phyloP scores from a whole-genome alignment of 1,140 invertebrate genomes.

The Diorhabda sublineata region DNA sequence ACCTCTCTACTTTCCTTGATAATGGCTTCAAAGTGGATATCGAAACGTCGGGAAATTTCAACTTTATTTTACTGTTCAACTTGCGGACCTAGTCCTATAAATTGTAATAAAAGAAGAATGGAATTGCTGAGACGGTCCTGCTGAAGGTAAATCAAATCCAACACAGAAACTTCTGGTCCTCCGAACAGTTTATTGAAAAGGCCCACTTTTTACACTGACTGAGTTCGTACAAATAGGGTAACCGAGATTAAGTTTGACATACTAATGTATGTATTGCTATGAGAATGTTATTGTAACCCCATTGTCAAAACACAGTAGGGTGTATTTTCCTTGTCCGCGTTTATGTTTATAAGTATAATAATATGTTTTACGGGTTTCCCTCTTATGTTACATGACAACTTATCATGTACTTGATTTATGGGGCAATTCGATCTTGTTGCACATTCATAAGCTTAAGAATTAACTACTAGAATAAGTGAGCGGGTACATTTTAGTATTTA shows the following conservation, averaged over 20 bases:
- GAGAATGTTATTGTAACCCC: constrained; percentile 23
- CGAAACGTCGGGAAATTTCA: no score
- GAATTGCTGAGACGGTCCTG: no score
- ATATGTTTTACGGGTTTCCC: constrained; percentile 19
- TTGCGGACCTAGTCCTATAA: no score
- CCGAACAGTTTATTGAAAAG: constrained; percentile 5
- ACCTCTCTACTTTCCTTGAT: no score
- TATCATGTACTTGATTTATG: constrained; percentile 16
- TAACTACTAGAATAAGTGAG: constrained; percentile 6
- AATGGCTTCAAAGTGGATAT: no score
- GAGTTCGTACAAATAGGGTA: constrained; percentile 28
- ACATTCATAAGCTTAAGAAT: constrained; percentile 1
- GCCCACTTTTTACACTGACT: constrained; percentile 29
- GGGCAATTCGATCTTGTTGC: constrained; percentile 6
- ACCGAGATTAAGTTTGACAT: constrained; percentile 28
- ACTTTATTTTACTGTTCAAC: no score
- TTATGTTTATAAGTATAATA: constrained; percentile 23
- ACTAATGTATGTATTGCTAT: constrained; percentile 28
- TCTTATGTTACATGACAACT: constrained; percentile 20
- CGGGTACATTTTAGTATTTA: background rate
- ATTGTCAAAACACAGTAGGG: constrained; percentile 23
- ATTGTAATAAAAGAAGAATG: no score
- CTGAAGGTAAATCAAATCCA: no score
- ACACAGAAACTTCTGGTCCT: constrained; percentile 4
- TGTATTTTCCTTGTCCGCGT: constrained; percentile 19